A percentile compares a stretch with the other conserved stretches of the same genome.
Conservation (phyloP, 2,797 vertebrate genomes). For the Chelon auratus region DNA sequence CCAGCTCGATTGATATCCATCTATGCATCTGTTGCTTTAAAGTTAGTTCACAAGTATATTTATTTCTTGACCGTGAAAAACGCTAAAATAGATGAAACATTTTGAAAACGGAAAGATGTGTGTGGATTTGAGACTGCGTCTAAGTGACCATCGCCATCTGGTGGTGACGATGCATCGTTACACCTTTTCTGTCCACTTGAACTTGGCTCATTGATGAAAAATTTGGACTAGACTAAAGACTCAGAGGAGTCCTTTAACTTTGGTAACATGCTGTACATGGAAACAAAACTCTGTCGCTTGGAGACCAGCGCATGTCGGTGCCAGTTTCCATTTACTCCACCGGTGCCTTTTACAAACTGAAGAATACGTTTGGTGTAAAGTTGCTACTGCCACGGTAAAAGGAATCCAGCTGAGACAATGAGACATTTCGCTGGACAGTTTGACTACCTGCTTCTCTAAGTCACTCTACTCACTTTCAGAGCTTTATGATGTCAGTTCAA, state of each 20-base stretch:
- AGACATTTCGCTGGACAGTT: neutral
- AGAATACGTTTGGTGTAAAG: neutral
- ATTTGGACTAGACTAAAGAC: neutral
- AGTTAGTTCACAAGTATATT: neutral
- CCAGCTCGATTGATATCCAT: neutral
- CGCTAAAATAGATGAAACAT: no score
- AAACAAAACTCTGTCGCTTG: neutral
- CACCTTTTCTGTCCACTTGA: neutral
- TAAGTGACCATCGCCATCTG: conserved; percentile 45
- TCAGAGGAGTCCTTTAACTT: neutral
- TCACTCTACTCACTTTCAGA: neutral
- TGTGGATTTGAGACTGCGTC: neutral
- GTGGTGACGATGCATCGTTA: conserved; percentile 31
- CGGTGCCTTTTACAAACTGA: neutral
- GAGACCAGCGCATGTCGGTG: neutral
- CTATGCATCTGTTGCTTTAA: neutral
- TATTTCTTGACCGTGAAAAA: neutral
- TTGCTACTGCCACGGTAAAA: neutral
- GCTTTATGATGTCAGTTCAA: neutral
- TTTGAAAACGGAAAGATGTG: neutral
- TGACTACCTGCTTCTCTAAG: neutral
- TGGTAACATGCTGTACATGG: neutral
- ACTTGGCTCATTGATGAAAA: neutral
- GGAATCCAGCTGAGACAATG: neutral
- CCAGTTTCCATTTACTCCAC: neutral